These are phyloP conservation scores for Tapirus terrestris DNA, from an alignment of 2,113 vertebrate species.

Conservation along the genomic window DNA sequence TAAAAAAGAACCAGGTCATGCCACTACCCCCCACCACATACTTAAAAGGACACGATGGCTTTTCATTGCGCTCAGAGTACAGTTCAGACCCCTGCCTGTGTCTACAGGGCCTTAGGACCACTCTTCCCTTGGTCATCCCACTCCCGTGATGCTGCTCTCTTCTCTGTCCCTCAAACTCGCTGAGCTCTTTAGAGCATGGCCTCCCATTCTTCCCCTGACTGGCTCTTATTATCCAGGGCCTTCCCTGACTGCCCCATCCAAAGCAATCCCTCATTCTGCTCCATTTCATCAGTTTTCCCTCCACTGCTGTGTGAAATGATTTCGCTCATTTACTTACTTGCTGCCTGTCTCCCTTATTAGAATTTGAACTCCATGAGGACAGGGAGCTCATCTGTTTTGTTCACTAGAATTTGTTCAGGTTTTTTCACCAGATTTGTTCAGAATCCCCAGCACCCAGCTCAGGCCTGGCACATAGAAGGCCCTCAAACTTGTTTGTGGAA, in stretches of 20 bases:
- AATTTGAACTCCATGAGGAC: neutral
- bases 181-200: neutral
- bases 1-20: neutral
- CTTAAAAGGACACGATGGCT: neutral
- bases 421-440: neutral
- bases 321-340: neutral
- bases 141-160: rapidly evolving
- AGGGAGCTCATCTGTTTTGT: neutral
- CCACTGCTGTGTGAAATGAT: neutral
- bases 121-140: neutral
- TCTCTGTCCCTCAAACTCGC: neutral
- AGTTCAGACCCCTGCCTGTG: neutral
- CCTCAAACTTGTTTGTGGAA: neutral
- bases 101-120: neutral
- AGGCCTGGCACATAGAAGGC: neutral
- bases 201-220: neutral
- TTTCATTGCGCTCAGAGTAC: neutral
- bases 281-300: neutral
- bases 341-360: neutral
- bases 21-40: neutral
- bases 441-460: neutral
- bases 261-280: neutral
- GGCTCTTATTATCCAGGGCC: neutral
- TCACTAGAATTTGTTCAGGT: neutral
- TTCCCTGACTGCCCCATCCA: neutral